Evolutionary conservation across 1,140 invertebrate species (phyloP).

Genomic region (Drosophila cardini): DNA sequence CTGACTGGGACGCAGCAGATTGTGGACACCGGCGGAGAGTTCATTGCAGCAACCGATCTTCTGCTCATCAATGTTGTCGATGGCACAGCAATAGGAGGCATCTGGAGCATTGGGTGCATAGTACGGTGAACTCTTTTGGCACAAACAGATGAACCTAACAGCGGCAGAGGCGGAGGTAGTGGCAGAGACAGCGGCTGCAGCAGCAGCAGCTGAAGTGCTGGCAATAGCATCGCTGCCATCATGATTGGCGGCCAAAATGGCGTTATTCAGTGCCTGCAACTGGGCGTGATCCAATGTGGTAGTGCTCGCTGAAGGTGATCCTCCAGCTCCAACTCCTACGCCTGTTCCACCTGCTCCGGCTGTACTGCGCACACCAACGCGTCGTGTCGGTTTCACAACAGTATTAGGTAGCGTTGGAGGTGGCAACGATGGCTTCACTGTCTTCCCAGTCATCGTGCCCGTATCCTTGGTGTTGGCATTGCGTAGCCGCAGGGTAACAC

Average conservation of each 20-base stretch:
- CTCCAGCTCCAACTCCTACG: not conserved
- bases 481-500: constrained; percentile 72
- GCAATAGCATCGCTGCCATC: constrained; percentile 47
- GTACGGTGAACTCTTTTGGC: constrained; percentile 79
- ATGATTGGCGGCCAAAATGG: constrained; percentile 27
- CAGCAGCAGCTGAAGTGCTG: constrained; percentile 48
- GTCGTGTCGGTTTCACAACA: not conserved
- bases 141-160: constrained; percentile 74
- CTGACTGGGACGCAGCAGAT: constrained; percentile 90
- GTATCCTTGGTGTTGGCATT: constrained; percentile 57
- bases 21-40: constrained; percentile 84
- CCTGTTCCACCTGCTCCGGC: not conserved
- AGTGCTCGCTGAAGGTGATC: not conserved
- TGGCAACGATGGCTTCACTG: not conserved
- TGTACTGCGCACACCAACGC: constrained; percentile 2
- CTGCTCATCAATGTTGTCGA: constrained; percentile 92
- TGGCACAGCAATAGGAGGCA: constrained; percentile 87
- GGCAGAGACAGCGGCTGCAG: constrained; percentile 11
- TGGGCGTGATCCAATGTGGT: constrained; percentile 16
- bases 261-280: constrained; percentile 13
- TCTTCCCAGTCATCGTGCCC: not conserved
- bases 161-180: constrained; percentile 2
- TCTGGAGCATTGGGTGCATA: constrained; percentile 76
- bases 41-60: constrained; percentile 93
- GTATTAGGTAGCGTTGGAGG: not conserved